Conservation (phyloP, 2,888 invertebrate species). For the Girardia tigrina region DNA sequence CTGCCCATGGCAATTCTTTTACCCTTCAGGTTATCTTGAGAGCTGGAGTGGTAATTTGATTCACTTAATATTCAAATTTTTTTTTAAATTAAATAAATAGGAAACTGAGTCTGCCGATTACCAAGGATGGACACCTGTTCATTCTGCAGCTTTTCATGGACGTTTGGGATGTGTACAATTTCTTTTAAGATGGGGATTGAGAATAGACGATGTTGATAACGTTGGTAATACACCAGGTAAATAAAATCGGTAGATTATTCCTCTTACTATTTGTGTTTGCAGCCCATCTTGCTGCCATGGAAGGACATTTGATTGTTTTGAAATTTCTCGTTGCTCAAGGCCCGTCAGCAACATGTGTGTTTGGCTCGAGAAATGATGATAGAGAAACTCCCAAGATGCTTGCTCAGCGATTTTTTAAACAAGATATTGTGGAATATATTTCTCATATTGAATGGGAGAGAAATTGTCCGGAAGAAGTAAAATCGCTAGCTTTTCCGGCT, state of each 20-base stretch:
- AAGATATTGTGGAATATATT: conserved; percentile 48
- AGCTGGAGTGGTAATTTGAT: conserved; percentile 45
- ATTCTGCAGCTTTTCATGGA: conserved; percentile 49
- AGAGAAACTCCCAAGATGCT: conserved; percentile 50
- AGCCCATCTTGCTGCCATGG: conserved; percentile 50
- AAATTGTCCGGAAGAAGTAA: conserved; percentile 47
- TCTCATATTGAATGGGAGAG: conserved; percentile 49
- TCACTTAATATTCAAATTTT: neutral
- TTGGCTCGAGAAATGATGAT: conserved; percentile 50
- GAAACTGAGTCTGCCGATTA: conserved; percentile 46
- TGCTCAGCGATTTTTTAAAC: conserved; percentile 50
- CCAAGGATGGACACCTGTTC: conserved; percentile 49
- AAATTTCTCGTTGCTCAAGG: conserved; percentile 47
- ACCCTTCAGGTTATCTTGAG: conserved; percentile 47
- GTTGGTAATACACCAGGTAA: conserved; percentile 50
- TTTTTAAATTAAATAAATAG: conserved; percentile 40
- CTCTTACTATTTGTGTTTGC: too few species aligned
- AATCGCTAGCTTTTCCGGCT: conserved; percentile 48
- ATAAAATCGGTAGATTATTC: too few species aligned
- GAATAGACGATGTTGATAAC: conserved; percentile 47
- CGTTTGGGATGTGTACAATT: conserved; percentile 49
- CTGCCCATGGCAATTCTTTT: conserved; percentile 50
- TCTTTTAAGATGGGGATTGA: conserved; percentile 48
- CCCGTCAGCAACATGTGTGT: conserved; percentile 42
- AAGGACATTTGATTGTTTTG: conserved; percentile 49